Percentiles rank a stretch among this genome's conserved stretches.
These are phyloP conservation scores for Gasteruption jaculator DNA, from an alignment of 2,888 invertebrate species.

Conservation along the genomic window DNA sequence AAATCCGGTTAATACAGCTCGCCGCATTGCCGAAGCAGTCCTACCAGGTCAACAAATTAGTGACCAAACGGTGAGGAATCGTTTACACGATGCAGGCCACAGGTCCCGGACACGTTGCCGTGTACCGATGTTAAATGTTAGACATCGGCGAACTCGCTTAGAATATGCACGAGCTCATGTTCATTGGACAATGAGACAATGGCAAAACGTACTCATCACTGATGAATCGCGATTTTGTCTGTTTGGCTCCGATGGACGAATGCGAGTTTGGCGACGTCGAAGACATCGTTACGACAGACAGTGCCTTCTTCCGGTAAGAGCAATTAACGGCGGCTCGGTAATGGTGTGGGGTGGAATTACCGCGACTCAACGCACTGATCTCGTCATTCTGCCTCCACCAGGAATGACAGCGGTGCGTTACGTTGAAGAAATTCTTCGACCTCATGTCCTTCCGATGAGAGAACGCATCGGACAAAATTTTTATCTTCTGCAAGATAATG, in stretches of 20 bases:
- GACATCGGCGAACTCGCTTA: slow-evolving; percentile 16
- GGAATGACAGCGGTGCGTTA: no score
- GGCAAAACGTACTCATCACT: slow-evolving; percentile 19
- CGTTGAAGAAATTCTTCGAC: slow-evolving; percentile 14
- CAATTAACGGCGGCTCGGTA: slow-evolving; percentile 16
- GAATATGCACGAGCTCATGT: slow-evolving; percentile 14
- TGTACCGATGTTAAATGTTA: slow-evolving; percentile 14
- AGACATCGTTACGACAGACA: slow-evolving; percentile 8
- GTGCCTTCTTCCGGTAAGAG: slow-evolving; percentile 8
- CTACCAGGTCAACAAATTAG: slow-evolving; percentile 12
- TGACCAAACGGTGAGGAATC: slow-evolving; percentile 11
- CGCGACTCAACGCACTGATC: slow-evolving; percentile 8
- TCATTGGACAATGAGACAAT: slow-evolving; percentile 16
- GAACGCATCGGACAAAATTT: slow-evolving; percentile 10
- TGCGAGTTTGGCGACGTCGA: slow-evolving; percentile 18
- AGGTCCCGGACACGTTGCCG: slow-evolving; percentile 9
- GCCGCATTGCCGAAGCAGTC: no score
- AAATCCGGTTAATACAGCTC: no score
- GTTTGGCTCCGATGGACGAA: slow-evolving; percentile 16
- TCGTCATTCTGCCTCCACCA: no score
- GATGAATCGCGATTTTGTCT: slow-evolving; percentile 16
- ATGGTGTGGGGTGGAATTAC: slow-evolving; percentile 20
- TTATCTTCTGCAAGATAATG: slow-evolving; percentile 22
- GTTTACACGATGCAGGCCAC: slow-evolving; percentile 8
- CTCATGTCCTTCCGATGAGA: slow-evolving; percentile 13